Evolutionary conservation across 2,113 vertebrate species (phyloP), one percentile per base, ranked within the genome.

Genomic region (Scalopus aquaticus): DNA sequence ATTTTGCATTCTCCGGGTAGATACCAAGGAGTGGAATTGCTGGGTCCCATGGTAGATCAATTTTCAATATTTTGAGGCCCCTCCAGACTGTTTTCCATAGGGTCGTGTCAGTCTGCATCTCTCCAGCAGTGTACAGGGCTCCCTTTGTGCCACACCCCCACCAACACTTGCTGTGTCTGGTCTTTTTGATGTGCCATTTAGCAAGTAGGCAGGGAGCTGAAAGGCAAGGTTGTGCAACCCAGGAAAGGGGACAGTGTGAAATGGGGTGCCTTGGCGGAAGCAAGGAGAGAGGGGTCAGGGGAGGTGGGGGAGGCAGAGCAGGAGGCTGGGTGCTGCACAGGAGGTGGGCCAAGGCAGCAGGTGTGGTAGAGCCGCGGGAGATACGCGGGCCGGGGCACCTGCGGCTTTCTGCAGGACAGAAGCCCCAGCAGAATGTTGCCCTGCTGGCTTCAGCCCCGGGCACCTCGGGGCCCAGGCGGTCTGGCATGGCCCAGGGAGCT

Each of bases 201-300:
- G 26, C 3, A 4, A 60, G 54, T 35, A 22, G 35, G 30, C 26
- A 3, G 6, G 30, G 74, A 89, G 35, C 44, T 37, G 76, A 64
- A 79, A 95, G 85, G 26, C 13, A 4, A 2, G 1, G 0, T 56
- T 72, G 39, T 70, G 32, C 74, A 83, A 87, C 88, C 74, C 78
- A 65, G 70, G 76, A 22, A 60, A 54, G 81, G n/a, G 77, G 64
- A 77, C 56, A 60, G 65, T 79, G 72, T 54, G 87, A 42, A 26
- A 1, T 4, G 22, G 79, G 16, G 73, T 10, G 37, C 39, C 91
- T 44, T 26, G 65, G 90, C 28, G n/a, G 62, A 65, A 93, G 85
- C 88, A 84, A 85, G 92, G 64, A 42, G 70, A 60, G 85, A 90
- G 73, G 77, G 56, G 74, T n/a, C 67, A 1, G 89, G 82, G 85